Percentiles rank a stretch among this genome's conserved stretches.
Evolutionary conservation across 2,113 vertebrate genomes (phyloP).

Genomic region (Passer montanus): DNA sequence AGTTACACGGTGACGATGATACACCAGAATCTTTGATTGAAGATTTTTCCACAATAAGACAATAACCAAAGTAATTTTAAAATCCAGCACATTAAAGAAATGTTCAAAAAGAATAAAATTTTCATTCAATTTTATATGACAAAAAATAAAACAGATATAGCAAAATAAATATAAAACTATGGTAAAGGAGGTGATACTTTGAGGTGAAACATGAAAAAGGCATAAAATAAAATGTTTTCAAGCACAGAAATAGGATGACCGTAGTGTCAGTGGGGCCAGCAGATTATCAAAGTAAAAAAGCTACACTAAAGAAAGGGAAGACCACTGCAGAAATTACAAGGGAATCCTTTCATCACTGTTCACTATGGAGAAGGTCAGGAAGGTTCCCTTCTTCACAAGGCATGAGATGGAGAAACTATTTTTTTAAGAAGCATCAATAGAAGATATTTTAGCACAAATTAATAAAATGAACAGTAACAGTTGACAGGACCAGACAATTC

Average conservation of each 20-base stretch:
- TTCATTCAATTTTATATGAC: not conserved
- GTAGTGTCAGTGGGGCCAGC: not conserved
- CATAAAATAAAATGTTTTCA: not conserved
- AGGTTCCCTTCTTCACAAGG: not conserved
- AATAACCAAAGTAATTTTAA: not conserved
- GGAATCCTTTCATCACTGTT: not conserved
- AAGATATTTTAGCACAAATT: not conserved
- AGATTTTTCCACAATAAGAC: not conserved
- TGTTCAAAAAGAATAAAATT: not conserved
- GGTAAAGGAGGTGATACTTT: not conserved
- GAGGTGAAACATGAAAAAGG: not conserved
- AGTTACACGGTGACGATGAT: fast-evolving
- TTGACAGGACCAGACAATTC: not conserved
- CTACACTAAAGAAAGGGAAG: not conserved
- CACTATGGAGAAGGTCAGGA: not conserved
- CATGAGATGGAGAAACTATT: not conserved
- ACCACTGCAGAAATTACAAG: not conserved
- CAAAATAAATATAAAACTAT: not conserved
- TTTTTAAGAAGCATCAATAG: not conserved
- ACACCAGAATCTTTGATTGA: not conserved
- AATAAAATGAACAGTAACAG: not conserved
- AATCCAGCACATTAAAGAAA: not conserved
- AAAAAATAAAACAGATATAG: not conserved
- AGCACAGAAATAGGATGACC: not conserved
- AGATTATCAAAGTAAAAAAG: not conserved